Evolutionary conservation across 2,888 invertebrate genomes (phyloP).

Genomic region (Ormyrus labotus): DNA sequence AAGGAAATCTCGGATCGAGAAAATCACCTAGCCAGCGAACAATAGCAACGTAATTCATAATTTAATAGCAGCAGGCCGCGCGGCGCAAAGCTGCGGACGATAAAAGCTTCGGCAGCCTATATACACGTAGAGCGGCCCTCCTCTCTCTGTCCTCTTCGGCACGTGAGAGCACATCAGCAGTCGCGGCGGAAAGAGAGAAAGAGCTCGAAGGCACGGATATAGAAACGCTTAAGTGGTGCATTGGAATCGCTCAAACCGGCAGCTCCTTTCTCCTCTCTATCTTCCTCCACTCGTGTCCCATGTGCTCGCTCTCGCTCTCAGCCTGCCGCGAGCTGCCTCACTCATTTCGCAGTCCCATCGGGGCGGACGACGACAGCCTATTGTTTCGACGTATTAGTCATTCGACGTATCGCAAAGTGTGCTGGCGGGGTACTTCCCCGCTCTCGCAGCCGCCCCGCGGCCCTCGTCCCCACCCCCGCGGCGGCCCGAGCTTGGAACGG

Average conservation of each 20-base stretch:
- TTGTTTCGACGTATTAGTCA: constrained; percentile 76
- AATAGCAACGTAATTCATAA: constrained; percentile 65
- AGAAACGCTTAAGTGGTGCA: constrained; percentile 75
- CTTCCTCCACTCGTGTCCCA: constrained; percentile 48
- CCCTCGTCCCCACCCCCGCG: constrained; percentile 8
- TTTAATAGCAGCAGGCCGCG: constrained; percentile 61
- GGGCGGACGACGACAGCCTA: constrained; percentile 72
- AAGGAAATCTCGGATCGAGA: constrained; percentile 44
- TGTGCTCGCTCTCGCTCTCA: constrained; percentile 59
- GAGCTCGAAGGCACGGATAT: constrained; percentile 72
- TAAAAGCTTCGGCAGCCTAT: constrained; percentile 62
- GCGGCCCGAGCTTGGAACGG: constrained; percentile 62
- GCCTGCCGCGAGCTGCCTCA: constrained; percentile 56
- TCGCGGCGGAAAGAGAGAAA: constrained; percentile 43
- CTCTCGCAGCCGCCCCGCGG: not conserved
- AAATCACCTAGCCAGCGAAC: constrained; percentile 55
- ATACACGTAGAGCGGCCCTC: not conserved
- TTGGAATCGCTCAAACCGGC: constrained; percentile 71
- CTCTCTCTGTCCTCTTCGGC: not conserved
- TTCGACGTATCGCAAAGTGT: constrained; percentile 75
- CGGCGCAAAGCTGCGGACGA: constrained; percentile 62
- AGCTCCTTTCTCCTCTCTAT: constrained; percentile 57
- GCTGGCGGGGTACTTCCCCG: constrained; percentile 59
- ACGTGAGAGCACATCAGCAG: not conserved
- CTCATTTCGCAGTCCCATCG: constrained; percentile 67